Percentiles rank a stretch among this genome's conserved stretches.
phyloP scores from a whole-genome alignment of 2,797 vertebrate species.

The Enteromius fasciolatus region DNA sequence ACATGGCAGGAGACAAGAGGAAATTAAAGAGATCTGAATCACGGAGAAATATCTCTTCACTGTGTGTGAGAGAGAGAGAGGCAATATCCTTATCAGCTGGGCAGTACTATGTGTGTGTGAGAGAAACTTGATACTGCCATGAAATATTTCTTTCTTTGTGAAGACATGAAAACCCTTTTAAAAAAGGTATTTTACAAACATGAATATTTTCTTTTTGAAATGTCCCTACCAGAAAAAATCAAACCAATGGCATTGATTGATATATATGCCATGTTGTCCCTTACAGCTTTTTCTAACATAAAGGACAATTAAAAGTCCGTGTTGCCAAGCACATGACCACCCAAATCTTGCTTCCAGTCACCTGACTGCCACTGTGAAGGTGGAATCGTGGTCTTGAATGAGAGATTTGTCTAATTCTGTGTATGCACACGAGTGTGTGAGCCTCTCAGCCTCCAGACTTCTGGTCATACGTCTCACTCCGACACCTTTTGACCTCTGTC shows the following conservation, averaged over 20 bases:
- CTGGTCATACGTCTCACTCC: slow-evolving; percentile 13
- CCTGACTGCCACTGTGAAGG: slow-evolving; percentile 23
- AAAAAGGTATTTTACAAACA: background rate
- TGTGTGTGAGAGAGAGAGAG: background rate
- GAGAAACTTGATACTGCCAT: background rate
- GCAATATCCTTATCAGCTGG: slow-evolving; percentile 6
- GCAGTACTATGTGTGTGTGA: slow-evolving; percentile 7
- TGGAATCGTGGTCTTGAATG: slow-evolving; percentile 4
- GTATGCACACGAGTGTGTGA: slow-evolving; percentile 18
- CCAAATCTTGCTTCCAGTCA: slow-evolving; percentile 17
- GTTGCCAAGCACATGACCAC: slow-evolving; percentile 44
- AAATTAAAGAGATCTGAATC: slow-evolving; percentile 56
- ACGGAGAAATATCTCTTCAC: slow-evolving; percentile 41
- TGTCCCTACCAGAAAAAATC: background rate
- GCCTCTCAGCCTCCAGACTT: slow-evolving; percentile 22
- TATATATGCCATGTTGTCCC: background rate
- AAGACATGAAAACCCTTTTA: background rate
- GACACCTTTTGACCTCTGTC: slow-evolving; percentile 13
- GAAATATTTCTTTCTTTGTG: background rate
- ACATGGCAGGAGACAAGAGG: slow-evolving; percentile 8
- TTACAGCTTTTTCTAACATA: background rate
- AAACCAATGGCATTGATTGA: no score
- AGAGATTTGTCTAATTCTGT: slow-evolving; percentile 21
- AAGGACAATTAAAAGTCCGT: slow-evolving; percentile 14
- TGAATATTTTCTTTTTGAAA: background rate